Conservation (phyloP, 2,797 vertebrate genomes). For the Pterois miles region DNA sequence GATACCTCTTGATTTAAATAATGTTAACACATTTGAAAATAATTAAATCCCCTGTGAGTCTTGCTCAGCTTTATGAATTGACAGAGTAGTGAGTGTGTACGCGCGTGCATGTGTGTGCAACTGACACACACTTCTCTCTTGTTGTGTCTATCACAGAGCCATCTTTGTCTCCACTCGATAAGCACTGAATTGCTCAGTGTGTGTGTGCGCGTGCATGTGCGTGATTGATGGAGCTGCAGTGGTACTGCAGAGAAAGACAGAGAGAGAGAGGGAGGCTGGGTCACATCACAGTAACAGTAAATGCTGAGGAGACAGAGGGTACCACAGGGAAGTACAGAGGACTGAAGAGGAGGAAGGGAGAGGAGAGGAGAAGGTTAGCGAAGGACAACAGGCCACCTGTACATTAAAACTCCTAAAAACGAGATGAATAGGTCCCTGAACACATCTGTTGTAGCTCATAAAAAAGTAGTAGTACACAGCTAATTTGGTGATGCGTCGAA, state of each 20-base stretch:
- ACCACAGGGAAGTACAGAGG: slow-evolving; percentile 3
- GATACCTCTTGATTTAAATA: slow-evolving; percentile 53
- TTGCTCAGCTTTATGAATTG: slow-evolving; percentile 28
- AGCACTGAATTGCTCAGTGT: slow-evolving; percentile 45
- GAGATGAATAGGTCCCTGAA: slow-evolving; percentile 4
- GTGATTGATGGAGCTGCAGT: slow-evolving; percentile 78
- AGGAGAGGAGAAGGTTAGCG: background rate
- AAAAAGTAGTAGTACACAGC: slow-evolving; percentile 24
- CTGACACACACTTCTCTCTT: slow-evolving; percentile 32
- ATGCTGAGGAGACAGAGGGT: slow-evolving; percentile 51
- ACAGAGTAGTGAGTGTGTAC: background rate
- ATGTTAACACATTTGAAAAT: slow-evolving; percentile 57
- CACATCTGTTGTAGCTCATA: slow-evolving; percentile 28
- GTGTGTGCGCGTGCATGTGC: slow-evolving; percentile 20
- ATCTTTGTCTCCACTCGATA: slow-evolving; percentile 58
- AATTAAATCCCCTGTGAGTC: slow-evolving; percentile 55
- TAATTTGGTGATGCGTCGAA: slow-evolving; percentile 40
- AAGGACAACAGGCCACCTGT: slow-evolving; percentile 14
- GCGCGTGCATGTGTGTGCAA: background rate
- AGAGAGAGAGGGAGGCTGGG: slow-evolving; percentile 35
- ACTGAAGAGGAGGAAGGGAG: background rate
- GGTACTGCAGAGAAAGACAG: slow-evolving; percentile 64
- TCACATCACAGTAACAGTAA: slow-evolving; percentile 65
- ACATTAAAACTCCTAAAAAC: slow-evolving; percentile 29
- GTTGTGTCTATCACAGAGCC: slow-evolving; percentile 59